Evolutionary conservation across 2,113 vertebrate genomes (phyloP), one percentile per base, ranked within the genome.

Genomic region (Festucalex cinctus): DNA sequence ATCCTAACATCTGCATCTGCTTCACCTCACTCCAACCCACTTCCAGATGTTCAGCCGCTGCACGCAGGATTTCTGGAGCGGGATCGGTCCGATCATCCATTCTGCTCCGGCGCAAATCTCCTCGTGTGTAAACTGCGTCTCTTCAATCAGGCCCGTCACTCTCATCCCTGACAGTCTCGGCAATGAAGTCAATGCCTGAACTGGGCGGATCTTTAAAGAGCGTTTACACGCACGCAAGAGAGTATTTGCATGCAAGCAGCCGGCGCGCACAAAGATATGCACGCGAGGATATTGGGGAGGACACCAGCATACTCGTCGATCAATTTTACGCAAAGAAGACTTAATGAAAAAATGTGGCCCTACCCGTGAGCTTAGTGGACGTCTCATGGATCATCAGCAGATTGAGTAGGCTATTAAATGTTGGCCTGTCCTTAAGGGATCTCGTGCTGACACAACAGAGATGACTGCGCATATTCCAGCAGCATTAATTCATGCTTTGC

Each of bases 401-500:
- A 76, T 65, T 70, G 63, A 72, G 53, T 16, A 44, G 74, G 53
- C 74, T 80, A 78, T 85, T 85, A 74, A 78, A 69, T 6, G 0
- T 63, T 61, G 36, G 71, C 68, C 68, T 71, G 65, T 75, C 71
- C 65, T 77, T 74, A 48, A 83, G 79, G 59, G 65, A 75, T 68
- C 60, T 1, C 63, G 66, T 84, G 82, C 85, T 86, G 85, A 83
- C 80, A 79, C 79, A 71, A 69, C 74, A 79, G 75, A 71, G 58
- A 87, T 88, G 84, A 88, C 81, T 80, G 63, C 53, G 81, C 83
- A 83, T 84, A 80, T 82, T 83, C 85, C 74, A 78, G 73, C 73
- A 69, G 63, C 77, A 85, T 86, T 82, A 85, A 66, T 80, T 85
- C 74, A 79, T 54, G 77, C 58, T 20, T 63, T 75, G 69, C 62